phyloP scores from a whole-genome alignment of 2,113 vertebrate species.

The Indri indri region DNA sequence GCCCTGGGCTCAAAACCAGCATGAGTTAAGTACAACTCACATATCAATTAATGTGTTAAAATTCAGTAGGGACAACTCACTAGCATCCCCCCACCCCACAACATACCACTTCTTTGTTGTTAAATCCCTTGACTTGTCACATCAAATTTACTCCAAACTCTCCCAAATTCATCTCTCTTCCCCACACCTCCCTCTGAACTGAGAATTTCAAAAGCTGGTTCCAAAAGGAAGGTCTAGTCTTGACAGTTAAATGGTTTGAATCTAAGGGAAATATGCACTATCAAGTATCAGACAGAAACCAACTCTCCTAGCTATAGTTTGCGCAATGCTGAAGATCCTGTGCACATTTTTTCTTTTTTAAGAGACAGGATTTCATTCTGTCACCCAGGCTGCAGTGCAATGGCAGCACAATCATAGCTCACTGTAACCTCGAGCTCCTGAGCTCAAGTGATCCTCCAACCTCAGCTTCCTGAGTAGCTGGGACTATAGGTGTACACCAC shows the following conservation, averaged over 20 bases:
- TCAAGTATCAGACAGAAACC: neutral
- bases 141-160: neutral
- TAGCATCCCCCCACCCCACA: neutral
- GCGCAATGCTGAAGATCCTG: neutral
- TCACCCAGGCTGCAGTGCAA: too few species aligned
- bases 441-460: too few species aligned
- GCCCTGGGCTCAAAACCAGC: too few species aligned
- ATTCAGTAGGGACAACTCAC: neutral
- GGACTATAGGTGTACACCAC: too few species aligned
- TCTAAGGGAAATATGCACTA: neutral
- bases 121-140: neutral
- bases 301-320: neutral
- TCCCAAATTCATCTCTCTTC: neutral
- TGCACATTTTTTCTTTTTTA: neutral
- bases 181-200: neutral
- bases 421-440: too few species aligned
- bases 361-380: too few species aligned
- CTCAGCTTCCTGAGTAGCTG: too few species aligned
- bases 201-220: conserved; percentile 20
- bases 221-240: neutral
- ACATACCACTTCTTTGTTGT: neutral
- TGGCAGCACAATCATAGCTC: too few species aligned
- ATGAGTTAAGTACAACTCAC: too few species aligned
- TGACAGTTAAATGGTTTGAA: neutral
- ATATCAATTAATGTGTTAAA: neutral